Evolutionary conservation across 2,113 vertebrate genomes (phyloP).

Genomic region (Mirounga angustirostris): DNA sequence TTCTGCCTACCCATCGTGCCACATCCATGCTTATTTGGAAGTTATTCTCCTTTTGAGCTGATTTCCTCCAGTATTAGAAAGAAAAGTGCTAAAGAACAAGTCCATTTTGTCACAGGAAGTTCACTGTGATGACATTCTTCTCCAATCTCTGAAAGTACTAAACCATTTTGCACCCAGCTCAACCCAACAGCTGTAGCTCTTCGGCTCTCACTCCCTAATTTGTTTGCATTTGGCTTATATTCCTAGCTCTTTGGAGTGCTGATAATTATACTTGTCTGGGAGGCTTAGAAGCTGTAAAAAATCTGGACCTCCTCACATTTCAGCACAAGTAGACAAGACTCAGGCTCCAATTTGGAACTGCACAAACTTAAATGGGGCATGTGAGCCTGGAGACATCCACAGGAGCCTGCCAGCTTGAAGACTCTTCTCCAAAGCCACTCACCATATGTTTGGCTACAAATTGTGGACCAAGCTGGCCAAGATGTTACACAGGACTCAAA

Average conservation of each 20-base stretch:
- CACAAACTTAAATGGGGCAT: conserved; percentile 57
- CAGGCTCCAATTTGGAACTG: conserved; percentile 72
- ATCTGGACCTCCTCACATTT: conserved; percentile 81
- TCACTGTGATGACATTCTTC: conserved; percentile 77
- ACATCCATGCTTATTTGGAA: conserved; percentile 21
- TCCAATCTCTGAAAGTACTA: conserved; percentile 79
- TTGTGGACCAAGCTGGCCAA: conserved; percentile 68
- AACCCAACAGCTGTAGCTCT: conserved; percentile 86
- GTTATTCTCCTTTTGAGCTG: not conserved
- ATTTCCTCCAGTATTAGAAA: conserved; percentile 51
- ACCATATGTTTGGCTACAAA: conserved; percentile 82
- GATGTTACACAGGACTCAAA: conserved; percentile 61
- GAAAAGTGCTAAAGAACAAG: not conserved
- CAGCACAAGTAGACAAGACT: conserved; percentile 65
- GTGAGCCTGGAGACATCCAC: conserved; percentile 78
- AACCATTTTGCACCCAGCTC: conserved; percentile 82
- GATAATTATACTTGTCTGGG: conserved; percentile 75
- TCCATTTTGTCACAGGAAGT: conserved; percentile 78
- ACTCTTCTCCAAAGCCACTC: conserved; percentile 73
- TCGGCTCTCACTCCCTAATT: conserved; percentile 85
- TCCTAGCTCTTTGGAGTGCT: conserved; percentile 69
- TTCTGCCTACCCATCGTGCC: not conserved
- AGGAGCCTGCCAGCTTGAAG: conserved; percentile 79
- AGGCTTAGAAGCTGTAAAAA: conserved; percentile 79
- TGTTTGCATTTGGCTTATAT: conserved; percentile 85